Evolutionary conservation across 2,888 invertebrate genomes (phyloP).

Genomic region (Conops quadrifasciatus): DNA sequence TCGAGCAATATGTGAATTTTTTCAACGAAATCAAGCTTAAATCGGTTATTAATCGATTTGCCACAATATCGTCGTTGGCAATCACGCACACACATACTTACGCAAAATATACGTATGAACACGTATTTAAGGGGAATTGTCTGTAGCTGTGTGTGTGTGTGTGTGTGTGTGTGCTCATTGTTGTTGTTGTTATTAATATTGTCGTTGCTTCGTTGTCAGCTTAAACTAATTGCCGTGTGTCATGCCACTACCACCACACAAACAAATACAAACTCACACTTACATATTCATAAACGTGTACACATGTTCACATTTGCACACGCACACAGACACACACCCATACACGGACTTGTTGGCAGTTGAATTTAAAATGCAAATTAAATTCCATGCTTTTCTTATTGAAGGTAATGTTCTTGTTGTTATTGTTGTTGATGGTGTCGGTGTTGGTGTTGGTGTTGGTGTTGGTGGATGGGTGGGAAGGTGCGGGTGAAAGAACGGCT

Average conservation of each 20-base stretch:
- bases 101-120: not conserved
- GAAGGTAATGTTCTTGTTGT: not conserved
- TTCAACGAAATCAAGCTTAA: too few species aligned
- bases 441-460: conserved; percentile 11
- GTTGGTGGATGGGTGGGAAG: not conserved
- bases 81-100: too few species aligned
- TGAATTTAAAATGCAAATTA: conserved; percentile 42
- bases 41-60: too few species aligned
- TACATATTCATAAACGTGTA: not conserved
- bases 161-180: not conserved
- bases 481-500: not conserved
- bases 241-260: conserved; percentile 8
- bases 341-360: not conserved
- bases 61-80: too few species aligned
- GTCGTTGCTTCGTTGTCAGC: not conserved
- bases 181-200: not conserved
- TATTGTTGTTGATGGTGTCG: not conserved
- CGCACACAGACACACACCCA: not conserved
- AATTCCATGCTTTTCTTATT: conserved; percentile 19
- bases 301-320: not conserved
- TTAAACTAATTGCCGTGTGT: conserved; percentile 16
- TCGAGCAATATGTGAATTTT: too few species aligned
- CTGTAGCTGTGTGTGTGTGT: not conserved
- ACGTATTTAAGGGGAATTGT: not conserved
- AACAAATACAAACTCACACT: not conserved